phyloP scores from a whole-genome alignment of 2,113 vertebrate genomes.

The Sceloporus undulatus region DNA sequence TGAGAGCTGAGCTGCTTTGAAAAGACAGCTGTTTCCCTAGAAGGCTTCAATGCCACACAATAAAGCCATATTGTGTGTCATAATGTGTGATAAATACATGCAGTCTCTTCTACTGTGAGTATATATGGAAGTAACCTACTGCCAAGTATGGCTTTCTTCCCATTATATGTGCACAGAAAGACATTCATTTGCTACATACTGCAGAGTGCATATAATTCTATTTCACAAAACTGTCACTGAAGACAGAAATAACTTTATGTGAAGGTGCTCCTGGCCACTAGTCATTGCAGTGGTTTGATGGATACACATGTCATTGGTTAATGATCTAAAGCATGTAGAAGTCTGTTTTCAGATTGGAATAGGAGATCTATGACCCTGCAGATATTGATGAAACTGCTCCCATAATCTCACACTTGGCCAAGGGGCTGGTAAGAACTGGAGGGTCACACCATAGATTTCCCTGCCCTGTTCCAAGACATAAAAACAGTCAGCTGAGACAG shows the following conservation, averaged over 20 bases:
- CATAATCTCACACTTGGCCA: too few relatives aligned
- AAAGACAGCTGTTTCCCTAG: too few relatives aligned
- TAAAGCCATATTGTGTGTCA: too few relatives aligned
- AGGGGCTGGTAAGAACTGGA: too few relatives aligned
- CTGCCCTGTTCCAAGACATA: neutral
- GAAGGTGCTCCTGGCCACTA: neutral
- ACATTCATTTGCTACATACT: neutral
- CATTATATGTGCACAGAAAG: neutral
- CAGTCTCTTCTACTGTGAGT: too few relatives aligned
- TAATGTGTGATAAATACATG: too few relatives aligned
- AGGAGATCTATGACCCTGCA: too few relatives aligned
- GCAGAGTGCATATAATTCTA: neutral
- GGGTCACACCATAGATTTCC: neutral
- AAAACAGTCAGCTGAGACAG: neutral
- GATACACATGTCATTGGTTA: neutral
- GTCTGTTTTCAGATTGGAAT: too few relatives aligned
- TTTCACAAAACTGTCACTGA: neutral
- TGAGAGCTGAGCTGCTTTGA: too few relatives aligned
- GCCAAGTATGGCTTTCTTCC: neutral
- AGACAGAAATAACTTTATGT: neutral
- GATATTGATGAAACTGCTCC: neutral
- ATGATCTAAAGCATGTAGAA: neutral
- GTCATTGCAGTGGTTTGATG: neutral
- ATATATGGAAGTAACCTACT: neutral
- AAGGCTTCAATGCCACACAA: too few relatives aligned